These are phyloP conservation scores for Drosophila gunungcola DNA, from an alignment of 1,140 invertebrate species.

Conservation along the genomic window DNA sequence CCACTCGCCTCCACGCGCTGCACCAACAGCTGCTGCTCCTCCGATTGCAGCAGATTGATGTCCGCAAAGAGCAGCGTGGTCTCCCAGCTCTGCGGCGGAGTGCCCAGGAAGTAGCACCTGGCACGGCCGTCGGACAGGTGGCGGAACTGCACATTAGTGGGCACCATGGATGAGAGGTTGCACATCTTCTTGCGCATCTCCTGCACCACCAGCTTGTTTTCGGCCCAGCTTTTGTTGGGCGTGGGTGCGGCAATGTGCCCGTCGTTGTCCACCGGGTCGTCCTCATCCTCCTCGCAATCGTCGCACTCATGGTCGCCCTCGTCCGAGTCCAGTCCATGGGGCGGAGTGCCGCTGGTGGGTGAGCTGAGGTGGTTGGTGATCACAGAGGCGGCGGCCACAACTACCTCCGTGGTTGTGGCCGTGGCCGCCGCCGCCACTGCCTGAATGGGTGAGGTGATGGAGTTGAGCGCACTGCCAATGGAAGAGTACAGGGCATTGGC, in stretches of 20 bases:
- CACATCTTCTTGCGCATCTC: conserved; percentile 92
- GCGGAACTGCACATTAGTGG: conserved; percentile 92
- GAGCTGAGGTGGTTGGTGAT: conserved; percentile 82
- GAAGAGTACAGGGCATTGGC: conserved; percentile 83
- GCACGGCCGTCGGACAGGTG: conserved; percentile 90
- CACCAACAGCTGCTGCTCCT: conserved; percentile 49
- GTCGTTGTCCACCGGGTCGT: conserved; percentile 74
- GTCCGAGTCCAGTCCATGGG: conserved; percentile 57
- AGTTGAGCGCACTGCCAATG: conserved; percentile 78
- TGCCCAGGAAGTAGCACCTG: conserved; percentile 95
- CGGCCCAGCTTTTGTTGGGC: conserved; percentile 89
- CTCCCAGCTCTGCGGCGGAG: conserved; percentile 93
- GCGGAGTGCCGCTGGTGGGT: conserved; percentile 76
- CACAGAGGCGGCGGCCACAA: conserved; percentile 76
- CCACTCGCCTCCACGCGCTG: conserved; percentile 43
- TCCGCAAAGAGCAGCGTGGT: conserved; percentile 95
- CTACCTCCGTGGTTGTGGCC: conserved; percentile 73
- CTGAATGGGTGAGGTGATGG: conserved; percentile 75
- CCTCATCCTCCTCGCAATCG: conserved; percentile 76
- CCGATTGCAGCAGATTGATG: conserved; percentile 86
- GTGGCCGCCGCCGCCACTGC: conserved; percentile 78
- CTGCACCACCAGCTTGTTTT: conserved; percentile 91
- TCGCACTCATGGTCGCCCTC: conserved; percentile 77
- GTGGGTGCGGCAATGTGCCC: conserved; percentile 74
- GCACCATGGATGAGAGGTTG: conserved; percentile 90